Conservation (phyloP, 2,113 vertebrate species). For the Lamprologus sp. region DNA sequence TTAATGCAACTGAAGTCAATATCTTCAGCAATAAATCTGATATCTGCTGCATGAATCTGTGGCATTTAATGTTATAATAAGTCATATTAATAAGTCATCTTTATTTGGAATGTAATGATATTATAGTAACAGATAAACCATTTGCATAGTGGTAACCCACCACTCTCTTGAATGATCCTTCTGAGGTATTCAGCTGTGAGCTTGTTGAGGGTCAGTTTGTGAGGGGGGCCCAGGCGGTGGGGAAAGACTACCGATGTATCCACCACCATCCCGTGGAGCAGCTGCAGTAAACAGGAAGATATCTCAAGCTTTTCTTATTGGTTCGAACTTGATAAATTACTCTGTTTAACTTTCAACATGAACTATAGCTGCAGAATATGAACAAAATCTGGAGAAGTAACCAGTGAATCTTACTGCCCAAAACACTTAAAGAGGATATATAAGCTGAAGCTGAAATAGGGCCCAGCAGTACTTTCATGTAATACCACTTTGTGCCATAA, state of each 20-base stretch:
- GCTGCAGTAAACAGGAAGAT: background rate
- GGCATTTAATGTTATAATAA: background rate
- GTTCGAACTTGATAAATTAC: background rate
- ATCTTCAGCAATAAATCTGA: background rate
- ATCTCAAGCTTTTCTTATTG: background rate
- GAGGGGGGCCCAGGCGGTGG: slow-evolving; percentile 71
- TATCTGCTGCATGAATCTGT: background rate
- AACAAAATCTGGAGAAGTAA: background rate
- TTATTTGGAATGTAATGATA: background rate
- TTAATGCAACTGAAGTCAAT: background rate
- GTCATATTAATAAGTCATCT: background rate
- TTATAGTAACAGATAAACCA: too few relatives aligned
- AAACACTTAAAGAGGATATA: background rate
- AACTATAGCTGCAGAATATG: background rate
- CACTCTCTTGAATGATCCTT: slow-evolving; percentile 75
- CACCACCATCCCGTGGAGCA: background rate
- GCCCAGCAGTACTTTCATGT: background rate
- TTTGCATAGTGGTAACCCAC: slow-evolving; percentile 59
- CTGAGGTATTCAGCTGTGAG: slow-evolving; percentile 73
- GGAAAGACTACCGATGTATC: slow-evolving; percentile 77
- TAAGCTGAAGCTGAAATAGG: background rate
- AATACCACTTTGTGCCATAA: background rate
- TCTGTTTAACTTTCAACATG: background rate
- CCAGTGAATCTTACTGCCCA: background rate
- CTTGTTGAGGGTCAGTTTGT: slow-evolving; percentile 69